These are phyloP conservation scores for Eupithecia centaureata DNA, from an alignment of 2,888 invertebrate species.

Conservation along the genomic window DNA sequence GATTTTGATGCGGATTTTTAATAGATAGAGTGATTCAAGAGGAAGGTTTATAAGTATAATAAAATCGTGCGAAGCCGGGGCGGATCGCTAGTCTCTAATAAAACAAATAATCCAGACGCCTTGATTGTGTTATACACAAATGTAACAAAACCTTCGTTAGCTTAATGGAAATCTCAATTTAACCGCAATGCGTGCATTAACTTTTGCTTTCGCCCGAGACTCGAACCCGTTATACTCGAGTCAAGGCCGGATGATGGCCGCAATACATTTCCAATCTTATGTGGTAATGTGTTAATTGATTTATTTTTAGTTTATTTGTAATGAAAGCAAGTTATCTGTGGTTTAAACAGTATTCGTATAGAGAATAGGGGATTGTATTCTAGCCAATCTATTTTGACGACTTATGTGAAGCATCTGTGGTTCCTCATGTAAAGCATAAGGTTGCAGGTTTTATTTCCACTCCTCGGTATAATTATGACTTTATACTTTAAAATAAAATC, in stretches of 20 bases:
- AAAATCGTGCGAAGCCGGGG: no score
- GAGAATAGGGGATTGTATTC: no score
- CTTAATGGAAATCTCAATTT: constrained; percentile 1
- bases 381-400: not conserved
- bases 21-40: no score
- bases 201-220: constrained; percentile 59
- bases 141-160: not conserved
- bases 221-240: constrained; percentile 58
- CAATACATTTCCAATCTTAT: constrained; percentile 39
- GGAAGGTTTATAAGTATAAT: no score
- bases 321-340: not conserved
- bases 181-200: constrained; percentile 26
- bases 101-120: no score
- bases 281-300: not conserved
- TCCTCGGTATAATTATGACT: no score
- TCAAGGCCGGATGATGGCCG: constrained; percentile 60
- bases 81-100: no score
- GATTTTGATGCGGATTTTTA: no score
- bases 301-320: not conserved
- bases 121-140: not conserved
- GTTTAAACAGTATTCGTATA: no score
- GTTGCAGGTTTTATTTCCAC: not conserved
- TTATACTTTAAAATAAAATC: no score
- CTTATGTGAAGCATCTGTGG: not conserved
- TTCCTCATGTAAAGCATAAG: not conserved